Base-by-base conservation (phyloP, 2,797 vertebrate species). In the Lepus townsendii region DNA sequence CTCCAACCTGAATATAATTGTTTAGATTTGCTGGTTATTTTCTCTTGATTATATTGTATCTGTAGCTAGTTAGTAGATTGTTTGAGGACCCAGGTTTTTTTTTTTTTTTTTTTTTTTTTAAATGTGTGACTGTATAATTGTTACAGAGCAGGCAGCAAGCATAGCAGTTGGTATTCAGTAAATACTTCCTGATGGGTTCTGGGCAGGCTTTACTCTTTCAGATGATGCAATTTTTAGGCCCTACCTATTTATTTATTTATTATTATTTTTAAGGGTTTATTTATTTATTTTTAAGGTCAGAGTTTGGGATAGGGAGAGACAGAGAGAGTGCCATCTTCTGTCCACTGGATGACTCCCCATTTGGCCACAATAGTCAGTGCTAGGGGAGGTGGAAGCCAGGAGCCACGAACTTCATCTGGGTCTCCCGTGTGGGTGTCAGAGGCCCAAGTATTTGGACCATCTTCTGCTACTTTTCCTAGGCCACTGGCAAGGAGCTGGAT, bases 181-280 rank as follows among this genome's bases (percentile, higher is more conserved):
- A 62, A 84, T 90, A 19, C 30, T 92, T 90, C 24, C 38, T 84
- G 35, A 24, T 73, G 20, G 63, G n/a, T 89, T 92, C 79, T 91
- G 62, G 83, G 57, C 20, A 32, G 68, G 63, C 35, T 90, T 68
- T 17, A 75, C 24, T 75, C 17, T 63, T 88, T 88, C 60, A 93
- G 69, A 32, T 47, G 84, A 35, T 62, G 71, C 77, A 57, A 52
- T 52, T 85, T 90, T 83, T 47, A 83, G 27, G n/a, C 30, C 71
- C 86, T 71, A 35, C 3, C 6, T 91, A 4, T 75, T 63, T 72
- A 78, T 66, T 57, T 65, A 32, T 42, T 47, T 47, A 47, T 47
- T 47, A 8, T 47, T 47, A 8, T 47, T 47, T 47, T 47, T 47
- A 47, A 47, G 42, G 42, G 42, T 47, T 47, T 47, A 47, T 47